Conservation (phyloP, 37 sponge, comb jelly and placozoan species). For the Lycopodina hypogea region DNA sequence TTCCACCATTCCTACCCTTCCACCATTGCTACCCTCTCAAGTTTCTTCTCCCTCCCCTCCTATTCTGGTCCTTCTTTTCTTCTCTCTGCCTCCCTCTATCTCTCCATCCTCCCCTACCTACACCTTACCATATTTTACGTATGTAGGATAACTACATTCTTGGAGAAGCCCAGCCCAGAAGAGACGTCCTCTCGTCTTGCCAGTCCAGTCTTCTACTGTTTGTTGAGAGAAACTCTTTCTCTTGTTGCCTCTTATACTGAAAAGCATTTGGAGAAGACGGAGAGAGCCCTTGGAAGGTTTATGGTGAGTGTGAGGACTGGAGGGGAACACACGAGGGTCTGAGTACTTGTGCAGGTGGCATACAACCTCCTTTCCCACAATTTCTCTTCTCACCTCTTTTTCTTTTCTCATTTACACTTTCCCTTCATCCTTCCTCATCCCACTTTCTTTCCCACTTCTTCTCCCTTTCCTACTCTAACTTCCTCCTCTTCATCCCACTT, state of each 20-base stretch:
- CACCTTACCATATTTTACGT: background rate
- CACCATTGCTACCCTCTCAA: background rate
- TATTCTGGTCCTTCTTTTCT: background rate
- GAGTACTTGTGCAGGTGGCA: too few species aligned
- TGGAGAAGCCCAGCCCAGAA: constrained; percentile 70
- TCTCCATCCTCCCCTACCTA: background rate
- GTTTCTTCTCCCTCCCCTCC: background rate
- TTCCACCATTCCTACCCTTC: too few species aligned
- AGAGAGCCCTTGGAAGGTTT: constrained; percentile 66
- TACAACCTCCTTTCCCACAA: too few species aligned
- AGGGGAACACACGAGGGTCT: too few species aligned
- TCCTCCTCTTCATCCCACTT: too few species aligned
- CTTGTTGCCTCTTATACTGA: constrained; percentile 35
- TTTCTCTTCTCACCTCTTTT: too few species aligned
- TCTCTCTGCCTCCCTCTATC: background rate
- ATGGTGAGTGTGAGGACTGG: constrained; percentile 51
- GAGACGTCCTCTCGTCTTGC: constrained; percentile 73
- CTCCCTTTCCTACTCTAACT: too few species aligned
- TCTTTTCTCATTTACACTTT: too few species aligned
- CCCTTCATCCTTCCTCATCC: too few species aligned
- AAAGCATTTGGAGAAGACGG: background rate
- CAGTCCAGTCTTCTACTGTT: constrained; percentile 82
- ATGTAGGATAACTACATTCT: constrained; percentile 65
- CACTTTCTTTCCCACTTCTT: too few species aligned
- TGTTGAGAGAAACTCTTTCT: constrained; percentile 40